Evolutionary conservation across 2,113 vertebrate species (phyloP).

Genomic region (Laticauda colubrina): DNA sequence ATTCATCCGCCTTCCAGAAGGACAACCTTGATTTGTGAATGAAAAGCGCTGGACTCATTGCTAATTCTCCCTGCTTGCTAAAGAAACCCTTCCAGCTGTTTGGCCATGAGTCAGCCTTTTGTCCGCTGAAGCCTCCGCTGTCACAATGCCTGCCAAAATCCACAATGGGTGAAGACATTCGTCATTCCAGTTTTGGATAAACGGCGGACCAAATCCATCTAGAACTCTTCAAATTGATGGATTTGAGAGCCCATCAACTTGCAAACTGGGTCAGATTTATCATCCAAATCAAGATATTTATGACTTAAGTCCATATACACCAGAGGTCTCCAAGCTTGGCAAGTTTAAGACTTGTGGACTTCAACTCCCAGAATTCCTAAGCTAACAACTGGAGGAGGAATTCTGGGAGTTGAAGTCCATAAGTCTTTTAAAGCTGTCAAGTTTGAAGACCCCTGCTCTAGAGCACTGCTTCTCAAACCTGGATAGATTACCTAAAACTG

Average conservation of each 20-base stretch:
- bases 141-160: constrained; percentile 10
- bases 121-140: constrained; percentile 15
- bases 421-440: too few species aligned
- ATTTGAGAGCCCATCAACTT: background rate
- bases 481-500: too few species aligned
- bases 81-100: background rate
- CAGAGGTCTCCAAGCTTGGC: too few species aligned
- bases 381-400: too few species aligned
- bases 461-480: too few species aligned
- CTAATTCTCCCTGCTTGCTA: constrained; percentile 40
- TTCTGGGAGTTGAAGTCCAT: too few species aligned
- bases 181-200: constrained; percentile 15
- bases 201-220: background rate
- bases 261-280: background rate
- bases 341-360: too few species aligned
- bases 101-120: constrained; percentile 25
- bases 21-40: constrained; percentile 43
- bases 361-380: too few species aligned
- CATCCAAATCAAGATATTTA: background rate
- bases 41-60: constrained; percentile 29
- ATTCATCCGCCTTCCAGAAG: constrained; percentile 43
- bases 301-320: background rate
- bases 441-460: too few species aligned
- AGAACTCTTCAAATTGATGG: constrained; percentile 19
- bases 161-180: constrained; percentile 25